phyloP scores from a whole-genome alignment of 2,888 invertebrate species.

The Caenorhabditis drosophilae region DNA sequence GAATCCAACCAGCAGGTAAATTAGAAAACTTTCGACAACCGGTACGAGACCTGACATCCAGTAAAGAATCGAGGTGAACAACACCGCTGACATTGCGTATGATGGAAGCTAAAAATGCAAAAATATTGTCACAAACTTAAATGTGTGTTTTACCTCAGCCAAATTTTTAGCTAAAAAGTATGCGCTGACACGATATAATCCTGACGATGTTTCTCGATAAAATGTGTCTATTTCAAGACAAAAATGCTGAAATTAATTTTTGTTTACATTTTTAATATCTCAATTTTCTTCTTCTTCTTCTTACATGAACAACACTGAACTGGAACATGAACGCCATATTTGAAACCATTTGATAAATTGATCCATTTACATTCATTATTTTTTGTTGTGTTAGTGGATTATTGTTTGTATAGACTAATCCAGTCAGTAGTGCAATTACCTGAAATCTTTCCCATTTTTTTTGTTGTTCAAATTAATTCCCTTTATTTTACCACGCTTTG shows the following conservation, averaged over 20 bases:
- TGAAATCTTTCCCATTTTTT: slow-evolving; percentile 69
- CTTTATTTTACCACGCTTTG: slow-evolving; percentile 82
- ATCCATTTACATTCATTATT: slow-evolving; percentile 90
- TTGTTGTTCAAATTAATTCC: background rate
- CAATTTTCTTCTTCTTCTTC: too few species aligned
- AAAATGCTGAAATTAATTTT: slow-evolving; percentile 35
- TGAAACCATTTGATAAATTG: slow-evolving; percentile 86
- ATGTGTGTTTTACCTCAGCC: too few species aligned
- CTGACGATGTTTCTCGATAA: slow-evolving; percentile 84
- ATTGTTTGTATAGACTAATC: slow-evolving; percentile 80
- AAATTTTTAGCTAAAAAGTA: slow-evolving; percentile 87
- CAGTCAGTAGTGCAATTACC: slow-evolving; percentile 87
- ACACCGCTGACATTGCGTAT: slow-evolving; percentile 81
- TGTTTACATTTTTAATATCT: background rate
- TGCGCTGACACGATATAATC: slow-evolving; percentile 87
- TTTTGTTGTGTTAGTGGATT: slow-evolving; percentile 49
- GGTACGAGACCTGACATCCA: slow-evolving; percentile 82
- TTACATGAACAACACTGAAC: slow-evolving; percentile 88
- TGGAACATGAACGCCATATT: slow-evolving; percentile 94
- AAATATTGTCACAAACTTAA: too few species aligned
- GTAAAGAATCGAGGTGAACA: slow-evolving; percentile 85
- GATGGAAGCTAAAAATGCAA: too few species aligned
- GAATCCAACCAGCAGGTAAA: slow-evolving; percentile 72
- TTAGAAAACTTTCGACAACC: slow-evolving; percentile 72
- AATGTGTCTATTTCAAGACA: slow-evolving; percentile 84